Evolutionary conservation across 2,113 vertebrate genomes (phyloP).

Genomic region (Eubucco bourcierii): DNA sequence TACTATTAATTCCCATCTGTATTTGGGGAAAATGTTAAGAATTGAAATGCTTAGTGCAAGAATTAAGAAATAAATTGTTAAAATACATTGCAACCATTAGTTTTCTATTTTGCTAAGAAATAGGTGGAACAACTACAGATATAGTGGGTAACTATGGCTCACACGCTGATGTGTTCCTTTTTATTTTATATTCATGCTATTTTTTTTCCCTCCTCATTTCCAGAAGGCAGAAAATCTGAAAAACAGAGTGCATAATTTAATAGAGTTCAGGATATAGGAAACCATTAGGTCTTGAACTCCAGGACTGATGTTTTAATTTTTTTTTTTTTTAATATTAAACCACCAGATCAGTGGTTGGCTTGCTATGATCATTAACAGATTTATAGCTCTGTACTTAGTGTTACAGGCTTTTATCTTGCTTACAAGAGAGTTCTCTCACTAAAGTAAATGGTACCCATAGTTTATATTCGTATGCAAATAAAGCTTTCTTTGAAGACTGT

Average conservation of each 20-base stretch:
- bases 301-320: neutral
- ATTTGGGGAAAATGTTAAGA: neutral
- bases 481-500: slow-evolving; percentile 12
- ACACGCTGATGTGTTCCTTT: neutral
- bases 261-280: neutral
- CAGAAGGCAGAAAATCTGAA: neutral
- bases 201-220: neutral
- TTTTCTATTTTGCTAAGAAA: neutral
- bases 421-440: neutral
- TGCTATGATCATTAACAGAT: neutral
- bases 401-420: neutral
- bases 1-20: neutral
- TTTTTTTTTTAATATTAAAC: neutral
- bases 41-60: neutral
- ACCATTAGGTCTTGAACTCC: neutral
- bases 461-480: neutral
- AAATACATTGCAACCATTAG: neutral
- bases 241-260: neutral
- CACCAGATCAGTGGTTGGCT: neutral
- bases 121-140: neutral
- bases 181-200: neutral
- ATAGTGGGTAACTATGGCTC: neutral
- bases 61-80: neutral
- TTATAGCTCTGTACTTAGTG: neutral
- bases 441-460: neutral